Conservation (phyloP, 2,797 vertebrate genomes). For the Gymnoscopelus braueri region DNA sequence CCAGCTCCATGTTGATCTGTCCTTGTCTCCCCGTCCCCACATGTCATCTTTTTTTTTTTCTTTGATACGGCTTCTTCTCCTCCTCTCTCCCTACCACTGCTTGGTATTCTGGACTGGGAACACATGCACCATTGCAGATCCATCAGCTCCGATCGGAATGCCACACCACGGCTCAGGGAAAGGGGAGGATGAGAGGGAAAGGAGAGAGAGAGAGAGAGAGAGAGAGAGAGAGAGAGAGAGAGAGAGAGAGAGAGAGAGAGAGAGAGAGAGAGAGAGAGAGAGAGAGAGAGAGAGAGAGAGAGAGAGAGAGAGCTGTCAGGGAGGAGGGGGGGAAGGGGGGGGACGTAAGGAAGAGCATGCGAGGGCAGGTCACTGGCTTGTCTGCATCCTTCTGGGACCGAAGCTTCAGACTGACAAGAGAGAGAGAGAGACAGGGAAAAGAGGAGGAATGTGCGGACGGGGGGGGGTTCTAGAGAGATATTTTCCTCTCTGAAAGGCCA, state of each 20-base stretch:
- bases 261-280: constrained; percentile 9
- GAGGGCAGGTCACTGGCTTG: constrained; percentile 68
- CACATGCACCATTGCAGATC: constrained; percentile 78
- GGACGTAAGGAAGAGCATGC: constrained; percentile 10
- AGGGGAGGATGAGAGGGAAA: constrained; percentile 47
- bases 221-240: constrained; percentile 27
- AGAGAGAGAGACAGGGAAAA: not conserved
- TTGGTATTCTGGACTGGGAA: constrained; percentile 80
- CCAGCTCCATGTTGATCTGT: constrained; percentile 72
- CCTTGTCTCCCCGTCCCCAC: constrained; percentile 77
- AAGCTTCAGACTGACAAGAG: constrained; percentile 45
- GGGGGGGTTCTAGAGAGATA: not conserved
- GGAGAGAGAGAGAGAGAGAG: constrained; percentile 59
- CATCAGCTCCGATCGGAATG: constrained; percentile 78
- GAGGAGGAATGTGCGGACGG: not conserved
- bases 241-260: constrained; percentile 9
- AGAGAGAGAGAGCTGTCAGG: constrained; percentile 4
- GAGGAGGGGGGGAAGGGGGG: not conserved
- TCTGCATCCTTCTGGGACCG: constrained; percentile 62
- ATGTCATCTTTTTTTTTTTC: constrained; percentile 76
- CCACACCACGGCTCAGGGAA: constrained; percentile 61
- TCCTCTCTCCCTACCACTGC: constrained; percentile 48
- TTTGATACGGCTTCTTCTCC: constrained; percentile 66
- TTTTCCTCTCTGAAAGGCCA: constrained; percentile 34
- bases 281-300: constrained; percentile 63